Conservation (phyloP, 2,113 vertebrate genomes). For the Micromys minutus region DNA sequence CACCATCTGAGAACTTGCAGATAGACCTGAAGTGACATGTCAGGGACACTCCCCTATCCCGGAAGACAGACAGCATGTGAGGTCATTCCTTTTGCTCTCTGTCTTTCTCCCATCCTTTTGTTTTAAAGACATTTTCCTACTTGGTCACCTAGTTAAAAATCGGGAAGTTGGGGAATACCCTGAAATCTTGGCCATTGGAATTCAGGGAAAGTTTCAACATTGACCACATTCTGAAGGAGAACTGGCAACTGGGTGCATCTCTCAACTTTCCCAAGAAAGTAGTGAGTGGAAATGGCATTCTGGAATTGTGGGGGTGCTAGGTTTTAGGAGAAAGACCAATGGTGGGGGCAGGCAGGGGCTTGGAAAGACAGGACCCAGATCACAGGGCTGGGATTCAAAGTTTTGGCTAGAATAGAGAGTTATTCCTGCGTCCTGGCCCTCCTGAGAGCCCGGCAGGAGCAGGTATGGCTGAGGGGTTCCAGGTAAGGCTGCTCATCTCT, state of each 20-base stretch:
- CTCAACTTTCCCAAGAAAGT: background rate
- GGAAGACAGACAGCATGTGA: background rate
- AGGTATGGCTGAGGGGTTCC: background rate
- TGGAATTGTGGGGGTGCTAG: background rate
- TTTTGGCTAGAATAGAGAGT: background rate
- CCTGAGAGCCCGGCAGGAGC: background rate
- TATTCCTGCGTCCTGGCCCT: background rate
- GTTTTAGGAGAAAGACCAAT: background rate
- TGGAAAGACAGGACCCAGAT: background rate
- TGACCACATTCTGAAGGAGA: background rate
- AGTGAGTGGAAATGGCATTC: background rate
- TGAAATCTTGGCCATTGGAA: background rate
- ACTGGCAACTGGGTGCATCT: background rate
- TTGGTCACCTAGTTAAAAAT: conserved; percentile 8
- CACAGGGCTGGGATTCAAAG: background rate
- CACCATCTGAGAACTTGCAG: background rate
- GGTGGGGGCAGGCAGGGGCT: background rate
- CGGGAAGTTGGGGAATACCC: background rate
- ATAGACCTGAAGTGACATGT: background rate
- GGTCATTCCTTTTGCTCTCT: background rate
- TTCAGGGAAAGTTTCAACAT: background rate
- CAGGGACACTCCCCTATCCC: background rate
- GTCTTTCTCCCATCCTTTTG: background rate
- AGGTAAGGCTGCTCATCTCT: background rate
- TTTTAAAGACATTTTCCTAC: background rate